Percentiles rank a stretch among this genome's conserved stretches.
phyloP scores from a whole-genome alignment of 2,797 vertebrate species.

The Ara ararauna region DNA sequence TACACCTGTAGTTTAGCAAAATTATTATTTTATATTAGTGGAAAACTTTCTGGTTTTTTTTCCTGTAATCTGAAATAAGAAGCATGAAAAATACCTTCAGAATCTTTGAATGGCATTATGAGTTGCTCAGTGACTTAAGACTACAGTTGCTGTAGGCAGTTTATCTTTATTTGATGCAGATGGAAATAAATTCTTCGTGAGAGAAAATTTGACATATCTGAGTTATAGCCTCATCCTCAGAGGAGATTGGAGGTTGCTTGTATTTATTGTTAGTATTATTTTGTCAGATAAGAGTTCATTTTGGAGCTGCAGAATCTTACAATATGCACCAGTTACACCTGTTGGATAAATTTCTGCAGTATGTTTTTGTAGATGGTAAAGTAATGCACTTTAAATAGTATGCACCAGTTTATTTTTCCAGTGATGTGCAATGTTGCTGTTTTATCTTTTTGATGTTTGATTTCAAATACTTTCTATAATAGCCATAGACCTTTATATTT shows the following conservation, averaged over 20 bases:
- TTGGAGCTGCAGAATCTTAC: constrained; percentile 7
- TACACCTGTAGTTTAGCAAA: neutral
- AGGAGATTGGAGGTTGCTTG: constrained; percentile 2
- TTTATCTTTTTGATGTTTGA: constrained; percentile 53
- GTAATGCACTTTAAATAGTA: constrained; percentile 75
- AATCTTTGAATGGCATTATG: constrained; percentile 6
- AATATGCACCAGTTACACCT: neutral
- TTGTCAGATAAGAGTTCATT: constrained; percentile 20
- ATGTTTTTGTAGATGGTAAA: constrained; percentile 20
- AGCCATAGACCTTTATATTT: constrained; percentile 61
- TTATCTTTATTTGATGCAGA: constrained; percentile 3
- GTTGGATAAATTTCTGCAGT: neutral
- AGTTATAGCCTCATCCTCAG: constrained; percentile 28
- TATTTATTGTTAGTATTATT: constrained; percentile 54
- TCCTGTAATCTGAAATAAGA: neutral
- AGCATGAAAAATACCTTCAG: neutral
- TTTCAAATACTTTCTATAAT: constrained; percentile 45
- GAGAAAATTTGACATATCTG: constrained; percentile 46
- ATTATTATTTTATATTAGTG: neutral
- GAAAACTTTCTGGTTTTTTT: neutral
- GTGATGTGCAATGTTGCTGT: constrained; percentile 67
- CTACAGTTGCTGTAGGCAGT: neutral
- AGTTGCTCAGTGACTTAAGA: constrained; percentile 17
- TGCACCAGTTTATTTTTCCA: constrained; percentile 61
- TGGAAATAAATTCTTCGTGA: constrained; percentile 13